These are phyloP conservation scores for Drosophila barbarae DNA, from an alignment of 2,888 invertebrate species.

Conservation along the genomic window DNA sequence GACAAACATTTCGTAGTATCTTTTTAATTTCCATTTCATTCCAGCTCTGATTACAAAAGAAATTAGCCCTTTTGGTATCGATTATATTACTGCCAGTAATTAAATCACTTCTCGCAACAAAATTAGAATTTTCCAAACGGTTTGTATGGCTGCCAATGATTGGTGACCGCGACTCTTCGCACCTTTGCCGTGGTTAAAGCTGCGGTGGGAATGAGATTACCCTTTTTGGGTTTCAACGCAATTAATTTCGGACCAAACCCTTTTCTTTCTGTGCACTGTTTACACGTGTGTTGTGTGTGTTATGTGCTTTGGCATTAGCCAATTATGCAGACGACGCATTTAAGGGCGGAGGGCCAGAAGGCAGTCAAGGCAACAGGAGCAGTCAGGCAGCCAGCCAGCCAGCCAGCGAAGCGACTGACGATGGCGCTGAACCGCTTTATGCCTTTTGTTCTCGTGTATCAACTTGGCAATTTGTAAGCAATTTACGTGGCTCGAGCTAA, in stretches of 20 bases:
- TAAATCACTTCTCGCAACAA: not conserved
- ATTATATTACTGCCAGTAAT: not conserved
- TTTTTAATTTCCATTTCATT: not conserved
- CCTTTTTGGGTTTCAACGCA: slow-evolving; percentile 9
- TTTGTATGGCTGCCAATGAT: slow-evolving; percentile 4
- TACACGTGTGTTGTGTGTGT: slow-evolving; percentile 1
- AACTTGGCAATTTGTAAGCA: slow-evolving; percentile 55
- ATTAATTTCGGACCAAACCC: slow-evolving; percentile 6
- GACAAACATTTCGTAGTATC: not conserved
- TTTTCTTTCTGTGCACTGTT: slow-evolving; percentile 18
- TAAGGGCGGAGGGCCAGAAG: slow-evolving; percentile 9
- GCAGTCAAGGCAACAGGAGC: slow-evolving; percentile 44
- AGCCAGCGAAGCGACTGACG: slow-evolving; percentile 15
- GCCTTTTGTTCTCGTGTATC: slow-evolving; percentile 43
- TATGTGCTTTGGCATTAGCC: slow-evolving; percentile 21
- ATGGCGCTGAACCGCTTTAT: slow-evolving; percentile 20
- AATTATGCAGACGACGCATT: slow-evolving; percentile 45
- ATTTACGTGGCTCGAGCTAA: slow-evolving; percentile 62
- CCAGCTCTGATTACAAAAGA: not conserved
- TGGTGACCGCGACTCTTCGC: slow-evolving; percentile 17
- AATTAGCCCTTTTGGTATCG: not conserved
- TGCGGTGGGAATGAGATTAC: slow-evolving; percentile 17
- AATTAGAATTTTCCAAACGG: slow-evolving; percentile 8
- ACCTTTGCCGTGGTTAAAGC: slow-evolving; percentile 11
- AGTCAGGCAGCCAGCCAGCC: slow-evolving; percentile 3